Conservation (phyloP, 2,888 invertebrate genomes). For the Cotesia congregata region DNA sequence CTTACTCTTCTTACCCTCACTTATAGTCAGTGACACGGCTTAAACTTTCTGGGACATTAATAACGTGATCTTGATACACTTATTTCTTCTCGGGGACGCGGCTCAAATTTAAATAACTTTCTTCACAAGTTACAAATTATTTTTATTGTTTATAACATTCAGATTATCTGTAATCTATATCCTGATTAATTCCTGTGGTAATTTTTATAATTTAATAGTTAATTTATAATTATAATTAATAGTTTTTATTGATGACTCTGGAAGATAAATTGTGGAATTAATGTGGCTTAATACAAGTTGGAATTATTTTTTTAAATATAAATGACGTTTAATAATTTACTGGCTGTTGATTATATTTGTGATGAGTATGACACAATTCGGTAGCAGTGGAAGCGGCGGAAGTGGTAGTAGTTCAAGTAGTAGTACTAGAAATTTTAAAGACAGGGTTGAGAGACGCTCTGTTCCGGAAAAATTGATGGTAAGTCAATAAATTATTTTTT, state of each 20-base stretch:
- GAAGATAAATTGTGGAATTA: too few species aligned
- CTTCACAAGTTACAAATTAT: neutral
- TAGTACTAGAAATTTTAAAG: constrained; percentile 56
- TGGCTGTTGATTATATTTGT: constrained; percentile 15
- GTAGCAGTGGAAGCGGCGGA: constrained; percentile 59
- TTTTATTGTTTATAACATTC: neutral
- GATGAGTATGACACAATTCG: constrained; percentile 60
- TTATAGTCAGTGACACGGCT: constrained; percentile 10
- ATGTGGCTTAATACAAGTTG: too few species aligned
- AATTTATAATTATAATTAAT: too few species aligned
- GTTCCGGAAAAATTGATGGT: constrained; percentile 61
- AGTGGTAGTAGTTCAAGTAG: constrained; percentile 61
- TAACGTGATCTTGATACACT: constrained; percentile 30
- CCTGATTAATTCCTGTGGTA: neutral
- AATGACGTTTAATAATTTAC: constrained; percentile 25
- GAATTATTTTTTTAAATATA: constrained; percentile 7
- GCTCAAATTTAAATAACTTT: constrained; percentile 5
- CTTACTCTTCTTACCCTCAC: neutral
- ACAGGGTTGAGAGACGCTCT: constrained; percentile 47
- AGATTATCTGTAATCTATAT: neutral
- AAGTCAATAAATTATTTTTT: constrained; percentile 2
- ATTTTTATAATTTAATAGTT: neutral
- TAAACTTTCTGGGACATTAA: constrained; percentile 12
- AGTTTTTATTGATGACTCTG: too few species aligned
- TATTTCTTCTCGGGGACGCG: constrained; percentile 19